Percentiles rank a stretch among this genome's conserved stretches.
phyloP scores from a whole-genome alignment of 2,888 invertebrate genomes.

The Sepioteuthis lessoniana region DNA sequence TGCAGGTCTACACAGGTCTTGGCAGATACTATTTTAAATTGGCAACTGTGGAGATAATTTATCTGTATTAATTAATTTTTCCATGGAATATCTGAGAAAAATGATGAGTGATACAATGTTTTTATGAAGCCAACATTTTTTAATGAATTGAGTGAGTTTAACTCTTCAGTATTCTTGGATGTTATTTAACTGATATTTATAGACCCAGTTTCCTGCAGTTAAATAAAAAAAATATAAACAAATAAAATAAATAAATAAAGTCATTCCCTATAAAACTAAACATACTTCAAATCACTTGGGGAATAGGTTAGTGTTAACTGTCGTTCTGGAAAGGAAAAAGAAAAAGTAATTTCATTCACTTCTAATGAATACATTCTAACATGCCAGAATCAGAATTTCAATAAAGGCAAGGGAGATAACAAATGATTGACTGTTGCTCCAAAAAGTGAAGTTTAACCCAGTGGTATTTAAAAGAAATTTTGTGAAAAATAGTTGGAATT shows the following conservation, averaged over 20 bases:
- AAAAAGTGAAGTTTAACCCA: background rate
- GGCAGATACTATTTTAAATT: background rate
- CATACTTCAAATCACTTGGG: conserved; percentile 6
- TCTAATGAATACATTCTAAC: background rate
- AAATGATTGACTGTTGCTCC: background rate
- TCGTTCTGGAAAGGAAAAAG: background rate
- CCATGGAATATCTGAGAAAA: background rate
- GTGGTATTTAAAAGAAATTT: background rate
- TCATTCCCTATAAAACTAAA: background rate
- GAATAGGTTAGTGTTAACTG: background rate
- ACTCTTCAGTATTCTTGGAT: background rate
- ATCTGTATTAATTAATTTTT: background rate
- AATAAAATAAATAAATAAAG: background rate
- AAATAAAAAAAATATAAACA: background rate
- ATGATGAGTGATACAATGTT: background rate
- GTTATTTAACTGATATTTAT: background rate
- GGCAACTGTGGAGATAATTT: background rate
- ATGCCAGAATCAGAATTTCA: background rate
- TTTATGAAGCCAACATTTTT: background rate
- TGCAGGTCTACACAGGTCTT: background rate
- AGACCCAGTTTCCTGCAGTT: background rate
- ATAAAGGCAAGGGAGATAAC: conserved; percentile 9
- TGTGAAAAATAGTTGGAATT: background rate
- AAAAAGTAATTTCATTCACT: background rate
- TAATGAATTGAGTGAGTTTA: background rate